Evolutionary conservation across 2,797 vertebrate genomes (phyloP), one percentile per base, ranked within the genome.

Genomic region (Phataginus tricuspis): DNA sequence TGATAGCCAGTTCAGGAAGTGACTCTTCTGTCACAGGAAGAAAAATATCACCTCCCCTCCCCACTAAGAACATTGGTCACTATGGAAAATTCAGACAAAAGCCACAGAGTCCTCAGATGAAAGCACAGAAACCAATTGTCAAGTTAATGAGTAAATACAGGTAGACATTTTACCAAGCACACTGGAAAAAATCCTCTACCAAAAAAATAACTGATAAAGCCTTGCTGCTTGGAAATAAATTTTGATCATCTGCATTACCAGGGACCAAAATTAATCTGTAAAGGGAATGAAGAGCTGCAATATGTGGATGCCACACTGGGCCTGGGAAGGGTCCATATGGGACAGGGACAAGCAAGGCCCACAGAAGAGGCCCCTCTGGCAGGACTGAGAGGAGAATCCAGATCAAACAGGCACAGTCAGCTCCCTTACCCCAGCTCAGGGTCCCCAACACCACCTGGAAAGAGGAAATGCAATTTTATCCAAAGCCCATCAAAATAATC

Each of bases 121-220:
- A 12, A 94, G 34, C 0, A 7, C 49, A 64, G 96, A 96, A 96
- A 75, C 75, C 92, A 83, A 53, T 77, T 74, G 78, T 88, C 82
- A 23, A 86, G 61, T 69, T 88, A 88, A 75, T 71, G 25, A 95
- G 85, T 63, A 95, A 93, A 95, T 69, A 92, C 2, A 55, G 53
- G 63, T 11, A 72, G 63, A 77, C 85, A 95, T 82, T 87, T 93
- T 97, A 84, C 77, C 85, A 95, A 87, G 80, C 71, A 86, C 64
- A 80, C 34, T 34, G 85, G 39, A 57, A 86, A 93, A 78, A 94
- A 93, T 84, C 15, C 79, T 96, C 69, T 83, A 31, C 39, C 91
- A 96, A 94, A 89, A 94, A 90, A 91, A 75, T 69, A 92, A 71
- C 4, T 49, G 49, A 78, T 21, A 37, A 0, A 51, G 71, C 34